Evolutionary conservation across 2,888 invertebrate species (phyloP).

Genomic region (Pediacus dermestoides): DNA sequence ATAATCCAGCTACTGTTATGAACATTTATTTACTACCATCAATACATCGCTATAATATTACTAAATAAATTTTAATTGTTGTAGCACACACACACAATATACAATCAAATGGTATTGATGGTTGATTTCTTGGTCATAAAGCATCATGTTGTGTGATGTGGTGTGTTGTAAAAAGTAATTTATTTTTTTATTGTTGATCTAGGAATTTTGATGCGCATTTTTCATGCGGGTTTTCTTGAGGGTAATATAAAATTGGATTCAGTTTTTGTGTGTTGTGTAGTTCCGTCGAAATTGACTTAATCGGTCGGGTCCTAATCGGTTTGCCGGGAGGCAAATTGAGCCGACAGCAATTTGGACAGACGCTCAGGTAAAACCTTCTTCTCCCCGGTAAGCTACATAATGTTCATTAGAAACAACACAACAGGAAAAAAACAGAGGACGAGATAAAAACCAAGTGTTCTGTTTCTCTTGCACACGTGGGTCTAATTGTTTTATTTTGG

Average conservation of each 20-base stretch:
- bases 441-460: no score
- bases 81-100: no score
- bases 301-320: slow-evolving; percentile 43
- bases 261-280: slow-evolving; percentile 38
- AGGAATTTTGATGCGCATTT: slow-evolving; percentile 30
- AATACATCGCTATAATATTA: no score
- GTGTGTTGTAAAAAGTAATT: slow-evolving; percentile 27
- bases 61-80: no score
- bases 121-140: no score
- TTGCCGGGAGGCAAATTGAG: slow-evolving; percentile 36
- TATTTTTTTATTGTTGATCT: slow-evolving; percentile 29
- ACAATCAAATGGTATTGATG: no score
- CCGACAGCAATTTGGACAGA: slow-evolving; percentile 29
- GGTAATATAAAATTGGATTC: slow-evolving; percentile 44
- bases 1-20: no score
- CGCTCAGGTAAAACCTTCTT: slow-evolving; percentile 26
- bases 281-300: slow-evolving; percentile 46
- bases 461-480: no score
- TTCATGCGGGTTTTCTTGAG: slow-evolving; percentile 25
- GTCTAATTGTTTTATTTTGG: no score
- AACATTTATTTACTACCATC: no score
- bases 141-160: no score
- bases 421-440: background rate
- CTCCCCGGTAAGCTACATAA: slow-evolving; percentile 28
- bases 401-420: slow-evolving; percentile 24